Evolutionary conservation across 2,888 invertebrate genomes (phyloP).

Genomic region (Heliconius charithonia): DNA sequence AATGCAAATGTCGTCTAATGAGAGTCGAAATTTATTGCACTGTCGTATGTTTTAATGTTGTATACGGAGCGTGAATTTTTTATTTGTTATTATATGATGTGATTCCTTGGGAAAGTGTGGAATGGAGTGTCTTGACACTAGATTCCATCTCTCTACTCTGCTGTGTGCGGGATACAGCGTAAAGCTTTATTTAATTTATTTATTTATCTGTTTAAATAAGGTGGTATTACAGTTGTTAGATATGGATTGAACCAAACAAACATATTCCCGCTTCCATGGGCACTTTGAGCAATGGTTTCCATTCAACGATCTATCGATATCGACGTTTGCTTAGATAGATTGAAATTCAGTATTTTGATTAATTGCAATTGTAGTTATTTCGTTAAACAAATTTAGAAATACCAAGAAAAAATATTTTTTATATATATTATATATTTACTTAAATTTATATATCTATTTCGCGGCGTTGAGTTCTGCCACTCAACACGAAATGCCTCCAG

Average conservation of each 20-base stretch:
- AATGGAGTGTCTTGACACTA: no score
- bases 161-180: no score
- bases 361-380: no score
- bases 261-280: background rate
- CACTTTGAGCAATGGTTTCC: background rate
- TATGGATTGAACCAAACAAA: background rate
- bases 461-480: no score
- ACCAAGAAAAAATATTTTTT: no score
- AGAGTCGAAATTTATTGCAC: constrained; percentile 38
- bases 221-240: background rate
- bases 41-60: background rate
- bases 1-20: constrained; percentile 53
- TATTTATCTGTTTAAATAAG: no score
- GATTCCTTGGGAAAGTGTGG: background rate
- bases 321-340: background rate
- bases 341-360: background rate
- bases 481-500: no score
- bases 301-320: background rate
- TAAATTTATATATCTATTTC: no score
- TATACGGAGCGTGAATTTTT: constrained; percentile 2
- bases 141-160: no score
- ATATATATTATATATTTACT: no score
- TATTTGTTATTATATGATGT: background rate
- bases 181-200: no score
- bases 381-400: no score